phyloP scores from a whole-genome alignment of 2,113 vertebrate genomes.

The Micronisus gabar region DNA sequence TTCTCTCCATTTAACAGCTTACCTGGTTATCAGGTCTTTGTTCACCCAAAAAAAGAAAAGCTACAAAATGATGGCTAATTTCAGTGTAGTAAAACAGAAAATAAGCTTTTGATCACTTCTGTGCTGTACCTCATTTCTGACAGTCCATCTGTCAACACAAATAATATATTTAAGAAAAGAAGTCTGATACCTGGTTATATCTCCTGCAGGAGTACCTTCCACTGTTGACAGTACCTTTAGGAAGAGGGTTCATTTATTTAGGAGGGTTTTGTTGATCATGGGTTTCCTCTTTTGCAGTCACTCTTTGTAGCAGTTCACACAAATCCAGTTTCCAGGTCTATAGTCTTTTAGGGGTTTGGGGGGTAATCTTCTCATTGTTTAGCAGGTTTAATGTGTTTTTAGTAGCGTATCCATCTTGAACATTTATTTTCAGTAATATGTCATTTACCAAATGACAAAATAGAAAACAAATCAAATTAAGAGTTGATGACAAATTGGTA shows the following conservation, averaged over 20 bases:
- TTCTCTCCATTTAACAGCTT: background rate
- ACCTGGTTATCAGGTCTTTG: background rate
- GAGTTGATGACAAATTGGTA: background rate
- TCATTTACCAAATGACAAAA: background rate
- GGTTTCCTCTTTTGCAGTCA: background rate
- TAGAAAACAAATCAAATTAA: background rate
- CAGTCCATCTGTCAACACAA: background rate
- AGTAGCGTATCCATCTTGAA: background rate
- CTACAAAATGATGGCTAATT: background rate
- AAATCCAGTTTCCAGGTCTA: background rate
- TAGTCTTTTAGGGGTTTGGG: background rate
- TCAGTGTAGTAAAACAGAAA: background rate
- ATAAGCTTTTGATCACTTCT: background rate
- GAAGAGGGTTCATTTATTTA: background rate
- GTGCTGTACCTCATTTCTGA: background rate
- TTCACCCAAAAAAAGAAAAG: background rate
- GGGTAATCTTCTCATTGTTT: background rate
- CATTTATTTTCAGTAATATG: background rate
- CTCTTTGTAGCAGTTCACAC: background rate
- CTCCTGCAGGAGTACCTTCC: background rate
- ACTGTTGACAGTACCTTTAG: background rate
- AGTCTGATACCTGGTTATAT: background rate
- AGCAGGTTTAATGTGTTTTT: background rate
- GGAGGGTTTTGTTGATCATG: background rate
- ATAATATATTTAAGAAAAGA: background rate